phyloP scores from a whole-genome alignment of 2,888 invertebrate genomes.

The Platerodrilus igneus region DNA sequence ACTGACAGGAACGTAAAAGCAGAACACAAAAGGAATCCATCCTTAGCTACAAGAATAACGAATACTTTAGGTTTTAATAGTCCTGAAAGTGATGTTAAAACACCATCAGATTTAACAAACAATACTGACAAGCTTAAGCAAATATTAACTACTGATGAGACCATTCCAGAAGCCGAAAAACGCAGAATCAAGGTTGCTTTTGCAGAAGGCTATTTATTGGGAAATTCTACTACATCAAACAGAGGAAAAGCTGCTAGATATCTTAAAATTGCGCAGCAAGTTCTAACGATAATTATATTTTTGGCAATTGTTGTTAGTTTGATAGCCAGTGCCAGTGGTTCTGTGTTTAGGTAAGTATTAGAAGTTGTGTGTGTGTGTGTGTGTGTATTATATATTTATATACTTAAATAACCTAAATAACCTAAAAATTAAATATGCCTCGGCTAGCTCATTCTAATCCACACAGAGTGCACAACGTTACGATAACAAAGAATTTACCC shows the following conservation, averaged over 20 bases:
- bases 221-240: slow-evolving; percentile 47
- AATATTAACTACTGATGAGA: slow-evolving; percentile 50
- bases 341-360: slow-evolving; percentile 63
- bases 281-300: slow-evolving; percentile 68
- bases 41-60: slow-evolving; percentile 63
- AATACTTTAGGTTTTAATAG: slow-evolving; percentile 46
- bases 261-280: slow-evolving; percentile 69
- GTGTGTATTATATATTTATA: too few species aligned
- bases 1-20: slow-evolving; percentile 69
- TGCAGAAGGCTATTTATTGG: slow-evolving; percentile 85
- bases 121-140: slow-evolving; percentile 52
- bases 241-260: slow-evolving; percentile 55
- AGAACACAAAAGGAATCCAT: slow-evolving; percentile 68
- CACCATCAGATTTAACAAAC: slow-evolving; percentile 11
- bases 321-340: slow-evolving; percentile 68
- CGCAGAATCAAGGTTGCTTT: slow-evolving; percentile 82
- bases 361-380: too few species aligned
- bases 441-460: too few species aligned
- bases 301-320: slow-evolving; percentile 71
- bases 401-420: too few species aligned
- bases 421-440: too few species aligned
- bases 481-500: too few species aligned
- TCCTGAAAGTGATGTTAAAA: slow-evolving; percentile 26
- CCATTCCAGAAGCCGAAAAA: slow-evolving; percentile 54
- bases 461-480: too few species aligned